A percentile compares a stretch with the other conserved stretches of the same genome.
Evolutionary conservation across 2,113 vertebrate genomes (phyloP).

Genomic region (Sakesphorus luctuosus): DNA sequence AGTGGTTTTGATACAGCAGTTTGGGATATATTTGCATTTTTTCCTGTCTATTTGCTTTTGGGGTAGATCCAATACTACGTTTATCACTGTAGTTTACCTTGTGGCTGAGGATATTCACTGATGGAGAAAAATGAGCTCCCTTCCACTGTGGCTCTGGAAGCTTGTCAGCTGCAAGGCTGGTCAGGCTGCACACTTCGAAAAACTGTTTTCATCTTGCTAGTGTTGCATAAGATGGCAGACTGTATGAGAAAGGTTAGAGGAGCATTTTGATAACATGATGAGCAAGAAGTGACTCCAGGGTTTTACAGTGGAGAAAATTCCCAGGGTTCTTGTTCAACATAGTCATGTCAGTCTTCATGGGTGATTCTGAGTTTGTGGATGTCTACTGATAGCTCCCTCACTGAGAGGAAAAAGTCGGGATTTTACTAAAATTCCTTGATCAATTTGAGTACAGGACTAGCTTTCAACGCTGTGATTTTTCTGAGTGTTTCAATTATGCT

Average conservation of each 20-base stretch:
- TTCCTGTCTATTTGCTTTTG: background rate
- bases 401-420: background rate
- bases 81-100: background rate
- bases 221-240: background rate
- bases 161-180: background rate
- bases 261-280: background rate
- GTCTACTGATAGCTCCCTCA: background rate
- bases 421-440: background rate
- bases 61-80: background rate
- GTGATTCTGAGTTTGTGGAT: background rate
- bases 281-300: background rate
- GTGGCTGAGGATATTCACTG: background rate
- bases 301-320: background rate
- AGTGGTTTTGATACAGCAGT: background rate
- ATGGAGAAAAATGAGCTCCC: background rate
- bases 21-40: background rate
- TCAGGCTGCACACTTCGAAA: background rate
- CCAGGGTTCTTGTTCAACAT: background rate
- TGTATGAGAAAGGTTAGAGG: background rate
- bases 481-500: background rate
- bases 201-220: background rate
- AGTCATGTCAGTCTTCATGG: background rate
- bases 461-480: background rate
- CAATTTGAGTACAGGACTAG: background rate
- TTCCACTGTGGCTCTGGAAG: background rate